These are phyloP conservation scores for Gracilinanus agilis DNA, from an alignment of 2,113 vertebrate species.

Conservation along the genomic window DNA sequence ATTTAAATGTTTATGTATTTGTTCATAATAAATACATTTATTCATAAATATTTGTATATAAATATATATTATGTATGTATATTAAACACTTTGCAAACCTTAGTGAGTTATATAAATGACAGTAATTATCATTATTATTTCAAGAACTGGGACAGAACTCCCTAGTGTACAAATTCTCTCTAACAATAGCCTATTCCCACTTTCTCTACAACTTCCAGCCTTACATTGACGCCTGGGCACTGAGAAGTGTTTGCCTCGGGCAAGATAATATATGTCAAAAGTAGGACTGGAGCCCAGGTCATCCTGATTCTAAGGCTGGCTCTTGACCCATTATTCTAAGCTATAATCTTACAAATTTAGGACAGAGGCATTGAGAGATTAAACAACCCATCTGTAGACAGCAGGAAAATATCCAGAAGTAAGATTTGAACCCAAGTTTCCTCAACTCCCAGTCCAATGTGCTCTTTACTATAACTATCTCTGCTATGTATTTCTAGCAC, in stretches of 20 bases:
- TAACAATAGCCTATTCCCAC: not conserved
- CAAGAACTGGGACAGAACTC: not conserved
- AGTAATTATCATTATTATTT: not conserved
- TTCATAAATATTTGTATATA: no score
- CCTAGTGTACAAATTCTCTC: not conserved
- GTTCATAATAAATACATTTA: no score
- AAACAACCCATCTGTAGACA: not conserved
- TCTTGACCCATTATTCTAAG: not conserved
- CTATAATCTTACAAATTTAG: not conserved
- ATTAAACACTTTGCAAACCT: no score
- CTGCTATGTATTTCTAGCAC: not conserved
- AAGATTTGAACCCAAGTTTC: not conserved
- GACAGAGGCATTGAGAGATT: not conserved
- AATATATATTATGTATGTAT: no score
- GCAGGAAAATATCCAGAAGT: not conserved
- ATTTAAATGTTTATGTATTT: no score
- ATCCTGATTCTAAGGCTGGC: not conserved
- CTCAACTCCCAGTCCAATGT: not conserved
- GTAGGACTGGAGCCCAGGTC: not conserved
- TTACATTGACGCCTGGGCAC: not conserved
- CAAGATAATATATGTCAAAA: not conserved
- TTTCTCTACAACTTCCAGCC: not conserved
- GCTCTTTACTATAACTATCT: not conserved
- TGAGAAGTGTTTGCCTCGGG: not conserved
- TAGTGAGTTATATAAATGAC: no score